A percentile compares a stretch with the other conserved stretches of the same genome.
Evolutionary conservation across 1,140 invertebrate species (phyloP).

Genomic region (Caenorhabditis inopinata): DNA sequence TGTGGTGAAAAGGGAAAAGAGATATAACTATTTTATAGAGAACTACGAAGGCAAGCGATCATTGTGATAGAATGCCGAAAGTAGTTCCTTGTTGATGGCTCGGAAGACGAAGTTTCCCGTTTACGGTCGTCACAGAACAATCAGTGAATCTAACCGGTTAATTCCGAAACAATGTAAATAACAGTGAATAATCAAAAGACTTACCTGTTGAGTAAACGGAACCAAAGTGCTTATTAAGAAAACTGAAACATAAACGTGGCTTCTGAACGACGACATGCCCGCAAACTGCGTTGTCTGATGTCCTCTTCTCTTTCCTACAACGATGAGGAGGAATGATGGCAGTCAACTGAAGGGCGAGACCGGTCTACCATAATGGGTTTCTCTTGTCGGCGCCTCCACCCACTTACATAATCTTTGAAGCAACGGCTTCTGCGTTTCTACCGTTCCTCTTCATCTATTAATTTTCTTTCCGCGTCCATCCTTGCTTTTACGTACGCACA

Average conservation of each 20-base stretch:
- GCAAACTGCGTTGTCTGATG: background rate
- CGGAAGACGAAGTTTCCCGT: no score
- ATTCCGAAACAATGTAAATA: no score
- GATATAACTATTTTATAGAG: no score
- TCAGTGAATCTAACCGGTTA: no score
- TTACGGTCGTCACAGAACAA: no score
- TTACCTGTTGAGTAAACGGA: conserved; percentile 5
- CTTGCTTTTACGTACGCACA: background rate
- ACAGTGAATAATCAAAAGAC: no score
- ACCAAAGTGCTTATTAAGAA: background rate
- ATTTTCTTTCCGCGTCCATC: conserved; percentile 19
- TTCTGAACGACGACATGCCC: conserved; percentile 17
- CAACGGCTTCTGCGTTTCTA: conserved; percentile 11
- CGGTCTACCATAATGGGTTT: conserved; percentile 30
- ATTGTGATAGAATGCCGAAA: no score
- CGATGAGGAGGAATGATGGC: conserved; percentile 20
- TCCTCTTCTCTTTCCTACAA: conserved; percentile 1
- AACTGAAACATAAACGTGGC: conserved; percentile 3
- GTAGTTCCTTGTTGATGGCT: no score
- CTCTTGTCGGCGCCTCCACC: conserved; percentile 14
- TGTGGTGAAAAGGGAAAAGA: no score
- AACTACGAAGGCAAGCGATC: no score
- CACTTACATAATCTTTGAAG: background rate
- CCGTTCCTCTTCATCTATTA: background rate
- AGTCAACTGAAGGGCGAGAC: conserved; percentile 26